Base-by-base conservation (phyloP, 2,888 invertebrate species). In the Nyleta sp. region DNA sequence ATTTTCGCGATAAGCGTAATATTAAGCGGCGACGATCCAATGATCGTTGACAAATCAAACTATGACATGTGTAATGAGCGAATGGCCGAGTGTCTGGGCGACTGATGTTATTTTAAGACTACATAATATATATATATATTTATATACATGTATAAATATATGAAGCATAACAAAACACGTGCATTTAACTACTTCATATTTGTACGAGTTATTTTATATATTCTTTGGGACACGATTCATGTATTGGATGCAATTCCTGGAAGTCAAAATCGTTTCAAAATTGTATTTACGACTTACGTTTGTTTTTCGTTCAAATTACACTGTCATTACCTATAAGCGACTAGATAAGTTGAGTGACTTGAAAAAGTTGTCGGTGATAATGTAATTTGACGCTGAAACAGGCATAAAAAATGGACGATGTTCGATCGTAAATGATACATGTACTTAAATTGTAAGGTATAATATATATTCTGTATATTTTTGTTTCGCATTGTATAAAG, bases 371-470 rank as follows among this genome's bases (percentile, higher is more conserved):
- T n/a, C n/a, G n/a, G n/a, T n/a, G n/a, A n/a, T n/a, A n/a, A n/a
- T n/a, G n/a, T n/a, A n/a, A n/a, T n/a, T n/a, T n/a, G n/a, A n/a
- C n/a, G n/a, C n/a, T n/a, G n/a, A 40, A 48, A 28, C 2, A 40
- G 28, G 48, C 48, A 24, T 52, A 18, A 74, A 60, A 60, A 52
- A 68, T 64, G 64, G 57, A 70, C 33, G 15, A 70, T 52, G 76
- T 70, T 76, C 70, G 76, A 70, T 76, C 76, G 42, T 60, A 42
- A 67, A 68, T 35, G 46, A 53, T 71, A 67, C 33, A 72, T 77
- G 77, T 77, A 77, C 77, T 77, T 77, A 77, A 77, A 60, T 38
- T 59, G 28, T 77, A 77, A 77, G 65, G 48, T 71, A 76, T 71
- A 57, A 64, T 59, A 28, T 50, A 22, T 46, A 50, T 50, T 50